These are phyloP conservation scores for Neomorphus geoffroyi DNA, from an alignment of 2,797 vertebrate species.

Conservation along the genomic window DNA sequence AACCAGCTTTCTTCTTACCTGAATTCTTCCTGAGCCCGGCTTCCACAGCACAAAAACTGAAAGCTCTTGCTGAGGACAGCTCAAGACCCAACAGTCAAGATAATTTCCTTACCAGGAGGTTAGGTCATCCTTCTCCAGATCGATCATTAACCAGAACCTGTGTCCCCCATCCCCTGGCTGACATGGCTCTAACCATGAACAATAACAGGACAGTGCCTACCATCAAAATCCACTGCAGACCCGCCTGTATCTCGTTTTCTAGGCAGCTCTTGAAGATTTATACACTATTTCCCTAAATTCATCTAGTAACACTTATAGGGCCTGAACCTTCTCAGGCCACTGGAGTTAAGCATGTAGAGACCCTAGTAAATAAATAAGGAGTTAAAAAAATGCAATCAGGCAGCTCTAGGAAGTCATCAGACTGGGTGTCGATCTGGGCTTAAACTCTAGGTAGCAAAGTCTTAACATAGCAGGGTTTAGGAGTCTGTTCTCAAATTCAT, in stretches of 20 bases:
- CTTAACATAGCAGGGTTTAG: background rate
- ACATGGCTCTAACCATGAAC: background rate
- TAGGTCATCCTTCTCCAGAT: background rate
- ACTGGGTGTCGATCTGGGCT: background rate
- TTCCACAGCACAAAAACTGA: background rate
- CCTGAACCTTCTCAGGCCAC: background rate
- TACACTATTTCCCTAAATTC: background rate
- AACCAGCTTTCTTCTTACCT: background rate
- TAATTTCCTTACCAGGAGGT: background rate
- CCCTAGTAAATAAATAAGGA: background rate
- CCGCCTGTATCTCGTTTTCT: background rate
- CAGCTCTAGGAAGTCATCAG: background rate
- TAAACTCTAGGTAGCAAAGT: background rate
- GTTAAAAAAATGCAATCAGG: background rate
- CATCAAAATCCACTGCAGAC: background rate
- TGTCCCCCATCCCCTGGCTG: accelerated
- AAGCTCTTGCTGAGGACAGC: background rate
- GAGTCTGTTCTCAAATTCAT: background rate
- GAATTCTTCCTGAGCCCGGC: accelerated
- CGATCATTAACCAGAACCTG: background rate
- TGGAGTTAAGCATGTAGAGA: background rate
- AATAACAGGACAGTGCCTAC: background rate
- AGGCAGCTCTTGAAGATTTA: background rate
- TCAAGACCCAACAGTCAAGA: background rate
- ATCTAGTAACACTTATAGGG: background rate